A percentile compares a stretch with the other conserved stretches of the same genome.
Evolutionary conservation across 2,888 invertebrate genomes (phyloP).

Genomic region (Crepidodera aurea): DNA sequence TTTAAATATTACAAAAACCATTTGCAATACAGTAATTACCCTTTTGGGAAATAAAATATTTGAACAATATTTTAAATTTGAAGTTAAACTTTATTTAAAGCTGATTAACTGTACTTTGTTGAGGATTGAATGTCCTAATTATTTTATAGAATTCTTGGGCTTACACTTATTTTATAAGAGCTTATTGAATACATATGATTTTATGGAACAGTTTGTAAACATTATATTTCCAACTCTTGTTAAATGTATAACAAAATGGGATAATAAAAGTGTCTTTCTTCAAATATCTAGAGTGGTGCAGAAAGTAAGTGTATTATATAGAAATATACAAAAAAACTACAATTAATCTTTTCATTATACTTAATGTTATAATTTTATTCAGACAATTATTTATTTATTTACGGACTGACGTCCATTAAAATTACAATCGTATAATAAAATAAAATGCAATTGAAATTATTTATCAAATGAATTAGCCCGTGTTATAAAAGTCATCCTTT

Average conservation of each 20-base stretch:
- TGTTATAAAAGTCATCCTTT: too few relatives aligned
- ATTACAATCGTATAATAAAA: too few relatives aligned
- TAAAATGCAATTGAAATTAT: too few relatives aligned
- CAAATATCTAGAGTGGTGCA: constrained; percentile 44
- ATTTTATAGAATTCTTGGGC: constrained; percentile 29
- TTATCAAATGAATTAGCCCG: too few relatives aligned
- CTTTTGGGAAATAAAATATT: constrained; percentile 46
- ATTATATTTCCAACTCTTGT: constrained; percentile 41
- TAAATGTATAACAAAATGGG: constrained; percentile 38
- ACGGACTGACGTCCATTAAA: too few relatives aligned
- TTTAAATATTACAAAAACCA: neutral
- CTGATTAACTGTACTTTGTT: constrained; percentile 43
- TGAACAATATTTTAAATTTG: constrained; percentile 51
- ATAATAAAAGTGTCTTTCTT: constrained; percentile 38
- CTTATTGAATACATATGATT: constrained; percentile 33
- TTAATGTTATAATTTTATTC: too few relatives aligned
- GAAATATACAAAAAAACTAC: too few relatives aligned
- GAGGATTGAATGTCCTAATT: constrained; percentile 21
- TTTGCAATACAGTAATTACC: constrained; percentile 15
- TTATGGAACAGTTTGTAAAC: constrained; percentile 33
- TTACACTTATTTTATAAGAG: constrained; percentile 39
- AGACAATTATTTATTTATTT: too few relatives aligned
- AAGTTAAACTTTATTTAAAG: constrained; percentile 47
- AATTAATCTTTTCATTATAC: too few relatives aligned
- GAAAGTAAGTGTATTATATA: constrained; percentile 43